These are phyloP conservation scores for Cryptus armator DNA, from an alignment of 2,888 invertebrate genomes.

Conservation along the genomic window DNA sequence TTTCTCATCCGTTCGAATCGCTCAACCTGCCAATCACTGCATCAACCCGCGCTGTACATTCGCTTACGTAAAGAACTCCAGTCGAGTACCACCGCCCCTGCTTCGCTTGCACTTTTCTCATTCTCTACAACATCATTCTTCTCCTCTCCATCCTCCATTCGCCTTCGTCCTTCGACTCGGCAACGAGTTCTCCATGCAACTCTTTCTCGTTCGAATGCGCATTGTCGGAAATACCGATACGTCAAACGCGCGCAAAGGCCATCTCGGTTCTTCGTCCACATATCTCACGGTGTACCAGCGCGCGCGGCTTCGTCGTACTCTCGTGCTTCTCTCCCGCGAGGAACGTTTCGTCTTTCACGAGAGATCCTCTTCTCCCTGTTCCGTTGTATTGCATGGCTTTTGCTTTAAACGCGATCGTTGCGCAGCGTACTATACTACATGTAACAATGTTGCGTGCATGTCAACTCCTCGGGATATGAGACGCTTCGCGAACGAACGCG, in stretches of 20 bases:
- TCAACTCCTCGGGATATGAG: too few relatives aligned
- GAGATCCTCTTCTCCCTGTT: background rate
- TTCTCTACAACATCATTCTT: background rate
- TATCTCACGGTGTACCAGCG: slow-evolving; percentile 27
- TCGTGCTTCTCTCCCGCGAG: slow-evolving; percentile 29
- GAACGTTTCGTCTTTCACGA: slow-evolving; percentile 27
- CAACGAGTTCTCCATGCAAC: slow-evolving; percentile 21
- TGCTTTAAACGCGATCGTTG: background rate
- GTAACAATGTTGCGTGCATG: too few relatives aligned
- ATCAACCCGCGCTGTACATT: background rate
- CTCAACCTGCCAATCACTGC: slow-evolving; percentile 23
- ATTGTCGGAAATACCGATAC: slow-evolving; percentile 72
- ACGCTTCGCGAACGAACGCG: slow-evolving; percentile 6
- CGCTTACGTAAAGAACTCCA: slow-evolving; percentile 19
- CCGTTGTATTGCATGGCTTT: background rate
- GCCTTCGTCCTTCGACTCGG: slow-evolving; percentile 46
- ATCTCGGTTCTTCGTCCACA: slow-evolving; percentile 57
- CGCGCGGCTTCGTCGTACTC: slow-evolving; percentile 54
- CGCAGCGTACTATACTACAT: too few relatives aligned
- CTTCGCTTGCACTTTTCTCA: slow-evolving; percentile 24
- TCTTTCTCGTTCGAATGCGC: background rate
- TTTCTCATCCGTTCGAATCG: background rate
- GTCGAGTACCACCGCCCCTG: slow-evolving; percentile 48
- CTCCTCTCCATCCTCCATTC: background rate
- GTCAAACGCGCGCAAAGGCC: slow-evolving; percentile 53